Evolutionary conservation across 2,113 vertebrate species (phyloP).

Genomic region (Columba janthina): DNA sequence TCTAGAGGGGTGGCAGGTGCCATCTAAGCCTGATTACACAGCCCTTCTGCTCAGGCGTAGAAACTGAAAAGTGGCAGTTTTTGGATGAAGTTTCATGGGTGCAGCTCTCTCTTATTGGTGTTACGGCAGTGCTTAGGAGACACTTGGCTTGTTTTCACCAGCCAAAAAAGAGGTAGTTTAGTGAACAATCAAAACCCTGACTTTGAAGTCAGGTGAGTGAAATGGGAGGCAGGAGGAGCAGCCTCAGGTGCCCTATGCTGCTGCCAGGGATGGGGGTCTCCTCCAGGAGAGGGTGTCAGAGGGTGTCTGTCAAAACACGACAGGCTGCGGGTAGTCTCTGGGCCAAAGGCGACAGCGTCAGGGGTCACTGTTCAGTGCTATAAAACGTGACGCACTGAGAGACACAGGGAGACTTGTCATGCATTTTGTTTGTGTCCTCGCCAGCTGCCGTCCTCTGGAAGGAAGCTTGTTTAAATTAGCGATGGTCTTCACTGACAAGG

Average conservation of each 20-base stretch:
- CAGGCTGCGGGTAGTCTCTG: background rate
- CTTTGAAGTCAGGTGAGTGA: background rate
- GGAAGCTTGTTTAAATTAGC: background rate
- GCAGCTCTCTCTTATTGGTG: background rate
- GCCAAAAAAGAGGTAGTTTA: background rate
- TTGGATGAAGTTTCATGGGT: background rate
- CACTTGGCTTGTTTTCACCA: background rate
- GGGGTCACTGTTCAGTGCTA: background rate
- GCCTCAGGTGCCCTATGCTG: background rate
- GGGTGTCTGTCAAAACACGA: background rate
- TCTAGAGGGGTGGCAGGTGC: background rate
- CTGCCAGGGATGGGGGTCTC: background rate
- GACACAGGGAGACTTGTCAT: background rate
- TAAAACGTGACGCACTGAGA: fast-evolving
- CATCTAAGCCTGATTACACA: background rate
- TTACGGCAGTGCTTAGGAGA: background rate
- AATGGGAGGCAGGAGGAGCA: background rate
- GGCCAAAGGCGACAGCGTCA: background rate
- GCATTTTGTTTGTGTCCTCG: background rate
- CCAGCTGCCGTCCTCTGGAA: background rate
- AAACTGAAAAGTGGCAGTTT: background rate
- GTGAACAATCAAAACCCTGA: background rate
- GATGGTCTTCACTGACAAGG: background rate
- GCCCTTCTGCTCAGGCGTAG: background rate
- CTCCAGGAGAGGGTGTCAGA: background rate